Percentiles rank a stretch among this genome's conserved stretches.
phyloP scores from a whole-genome alignment of 2,888 invertebrate genomes.

The Watsonalla binaria region DNA sequence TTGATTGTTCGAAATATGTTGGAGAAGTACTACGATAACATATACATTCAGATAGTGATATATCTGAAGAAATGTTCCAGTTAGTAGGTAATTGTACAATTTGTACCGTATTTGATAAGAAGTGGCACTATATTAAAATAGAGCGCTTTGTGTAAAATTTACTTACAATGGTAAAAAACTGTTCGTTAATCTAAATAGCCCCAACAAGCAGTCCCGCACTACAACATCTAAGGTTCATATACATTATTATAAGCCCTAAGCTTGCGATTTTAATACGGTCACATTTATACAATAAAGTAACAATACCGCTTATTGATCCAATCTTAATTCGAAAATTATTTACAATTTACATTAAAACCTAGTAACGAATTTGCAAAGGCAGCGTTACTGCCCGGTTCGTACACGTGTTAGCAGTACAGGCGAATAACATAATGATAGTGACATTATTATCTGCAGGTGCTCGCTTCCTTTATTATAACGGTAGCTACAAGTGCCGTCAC shows the following conservation, averaged over 20 bases:
- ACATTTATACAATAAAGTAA: slow-evolving; percentile 61
- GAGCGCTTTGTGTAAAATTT: background rate
- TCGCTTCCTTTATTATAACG: slow-evolving; percentile 3
- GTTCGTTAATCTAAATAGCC: background rate
- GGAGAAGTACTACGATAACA: slow-evolving; percentile 31
- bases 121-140: background rate
- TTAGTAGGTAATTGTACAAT: background rate
- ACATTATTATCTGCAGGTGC: slow-evolving; percentile 1
- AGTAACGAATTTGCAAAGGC: background rate
- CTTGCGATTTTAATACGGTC: slow-evolving; percentile 46
- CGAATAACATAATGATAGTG: slow-evolving; percentile 4
- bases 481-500: slow-evolving; percentile 14
- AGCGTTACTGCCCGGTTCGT: background rate
- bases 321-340: slow-evolving; percentile 23
- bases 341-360: slow-evolving; percentile 20
- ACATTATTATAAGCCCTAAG: slow-evolving; percentile 54
- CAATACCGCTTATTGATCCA: slow-evolving; percentile 33
- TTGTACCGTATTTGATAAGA: background rate
- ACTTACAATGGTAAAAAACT: background rate
- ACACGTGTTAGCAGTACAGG: background rate
- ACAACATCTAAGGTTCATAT: slow-evolving; percentile 29
- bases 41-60: slow-evolving; percentile 50
- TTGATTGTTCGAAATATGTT: slow-evolving; percentile 1
- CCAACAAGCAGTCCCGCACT: background rate
- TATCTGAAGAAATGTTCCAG: slow-evolving; percentile 59